These are phyloP conservation scores for Euphonia xanthogaster DNA, from an alignment of 2,797 vertebrate genomes.

Conservation along the genomic window DNA sequence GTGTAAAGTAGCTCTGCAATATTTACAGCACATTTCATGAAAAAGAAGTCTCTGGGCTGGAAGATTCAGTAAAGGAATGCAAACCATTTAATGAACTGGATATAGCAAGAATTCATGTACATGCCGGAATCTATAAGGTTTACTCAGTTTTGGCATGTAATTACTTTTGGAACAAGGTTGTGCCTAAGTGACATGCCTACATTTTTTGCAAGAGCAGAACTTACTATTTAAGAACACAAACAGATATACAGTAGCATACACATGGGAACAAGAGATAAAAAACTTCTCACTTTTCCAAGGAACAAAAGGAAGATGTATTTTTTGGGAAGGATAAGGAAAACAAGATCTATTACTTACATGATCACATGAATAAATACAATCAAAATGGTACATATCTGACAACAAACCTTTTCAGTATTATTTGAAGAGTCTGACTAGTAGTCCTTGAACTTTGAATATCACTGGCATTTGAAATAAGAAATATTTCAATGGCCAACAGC, in stretches of 20 bases:
- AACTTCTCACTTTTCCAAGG: neutral
- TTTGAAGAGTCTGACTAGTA: slow-evolving; percentile 70
- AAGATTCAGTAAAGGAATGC: neutral
- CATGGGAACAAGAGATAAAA: neutral
- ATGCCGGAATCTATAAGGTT: neutral
- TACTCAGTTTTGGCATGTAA: neutral
- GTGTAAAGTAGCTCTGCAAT: neutral
- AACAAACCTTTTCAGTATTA: slow-evolving; percentile 89
- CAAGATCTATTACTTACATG: neutral
- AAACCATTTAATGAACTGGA: neutral
- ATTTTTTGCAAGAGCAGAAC: neutral
- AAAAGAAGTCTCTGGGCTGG: neutral
- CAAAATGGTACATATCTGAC: neutral
- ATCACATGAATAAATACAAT: neutral
- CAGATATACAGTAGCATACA: neutral
- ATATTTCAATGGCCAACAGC: slow-evolving; percentile 88
- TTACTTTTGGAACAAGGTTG: neutral
- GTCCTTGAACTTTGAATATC: slow-evolving; percentile 68
- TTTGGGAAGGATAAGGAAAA: neutral
- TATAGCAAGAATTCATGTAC: neutral
- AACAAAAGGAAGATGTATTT: neutral
- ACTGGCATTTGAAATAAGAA: slow-evolving; percentile 83
- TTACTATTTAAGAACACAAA: neutral
- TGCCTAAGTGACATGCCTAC: neutral
- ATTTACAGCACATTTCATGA: neutral